phyloP scores from a whole-genome alignment of 2,113 vertebrate species.

The Onychostoma macrolepis region DNA sequence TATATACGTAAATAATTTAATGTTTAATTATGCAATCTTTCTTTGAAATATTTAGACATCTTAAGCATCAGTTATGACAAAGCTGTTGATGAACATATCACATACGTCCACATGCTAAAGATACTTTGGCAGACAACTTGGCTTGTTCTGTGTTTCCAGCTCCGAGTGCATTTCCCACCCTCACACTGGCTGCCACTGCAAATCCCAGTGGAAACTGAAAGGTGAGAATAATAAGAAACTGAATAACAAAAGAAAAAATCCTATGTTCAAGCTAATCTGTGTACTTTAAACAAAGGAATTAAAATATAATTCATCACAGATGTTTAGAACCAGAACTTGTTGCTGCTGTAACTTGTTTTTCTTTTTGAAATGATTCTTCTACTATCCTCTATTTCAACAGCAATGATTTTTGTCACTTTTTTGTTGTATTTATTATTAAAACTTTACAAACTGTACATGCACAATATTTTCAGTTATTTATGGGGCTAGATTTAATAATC shows the following conservation, averaged over 20 bases:
- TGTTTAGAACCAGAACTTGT: background rate
- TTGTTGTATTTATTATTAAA: background rate
- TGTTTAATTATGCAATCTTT: background rate
- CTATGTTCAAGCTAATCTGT: background rate
- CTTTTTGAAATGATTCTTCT: background rate
- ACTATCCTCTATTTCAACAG: background rate
- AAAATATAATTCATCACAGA: background rate
- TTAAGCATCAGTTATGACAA: background rate
- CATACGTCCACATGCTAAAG: slow-evolving; percentile 78
- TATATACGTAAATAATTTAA: too few relatives aligned
- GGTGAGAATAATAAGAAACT: background rate
- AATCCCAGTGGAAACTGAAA: slow-evolving; percentile 83
- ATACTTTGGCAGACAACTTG: slow-evolving; percentile 74
- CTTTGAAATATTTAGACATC: background rate
- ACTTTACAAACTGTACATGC: background rate
- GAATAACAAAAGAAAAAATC: background rate
- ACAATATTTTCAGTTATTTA: background rate
- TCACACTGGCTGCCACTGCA: slow-evolving; percentile 78
- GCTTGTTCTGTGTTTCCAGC: slow-evolving; percentile 79
- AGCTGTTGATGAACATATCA: background rate
- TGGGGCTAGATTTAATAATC: background rate
- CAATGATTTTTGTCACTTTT: background rate
- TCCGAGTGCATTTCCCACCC: slow-evolving; percentile 85
- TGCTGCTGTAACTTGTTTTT: background rate
- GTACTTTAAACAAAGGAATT: background rate